Percentiles rank a stretch among this genome's conserved stretches.
phyloP scores from a whole-genome alignment of 2,888 invertebrate species.

The Drosophila histrio region DNA sequence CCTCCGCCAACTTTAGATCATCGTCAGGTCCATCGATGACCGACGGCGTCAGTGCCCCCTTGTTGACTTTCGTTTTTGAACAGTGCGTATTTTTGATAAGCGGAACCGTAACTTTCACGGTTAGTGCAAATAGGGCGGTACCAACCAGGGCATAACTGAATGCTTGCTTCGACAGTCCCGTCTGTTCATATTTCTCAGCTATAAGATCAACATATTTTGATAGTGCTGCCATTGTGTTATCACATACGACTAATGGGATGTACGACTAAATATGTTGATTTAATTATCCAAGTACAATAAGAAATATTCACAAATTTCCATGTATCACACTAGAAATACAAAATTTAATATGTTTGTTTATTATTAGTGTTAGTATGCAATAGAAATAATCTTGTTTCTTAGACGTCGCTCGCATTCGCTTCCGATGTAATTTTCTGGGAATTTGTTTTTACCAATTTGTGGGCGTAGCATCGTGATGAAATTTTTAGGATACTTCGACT shows the following conservation, averaged over 20 bases:
- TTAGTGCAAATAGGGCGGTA: slow-evolving; percentile 86
- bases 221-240: slow-evolving; percentile 81
- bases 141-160: slow-evolving; percentile 87
- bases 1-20: slow-evolving; percentile 82
- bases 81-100: slow-evolving; percentile 38
- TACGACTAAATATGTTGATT: not conserved
- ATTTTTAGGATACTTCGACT: too few relatives aligned
- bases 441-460: too few relatives aligned
- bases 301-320: not conserved
- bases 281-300: not conserved
- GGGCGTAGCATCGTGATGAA: too few relatives aligned
- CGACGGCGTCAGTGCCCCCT: slow-evolving; percentile 45
- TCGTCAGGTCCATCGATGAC: slow-evolving; percentile 53
- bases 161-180: slow-evolving; percentile 86
- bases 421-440: too few relatives aligned
- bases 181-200: slow-evolving; percentile 85
- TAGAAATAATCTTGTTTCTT: too few relatives aligned
- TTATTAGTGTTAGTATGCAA: too few relatives aligned
- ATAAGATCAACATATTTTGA: slow-evolving; percentile 88
- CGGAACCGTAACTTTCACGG: slow-evolving; percentile 87
- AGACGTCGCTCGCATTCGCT: too few relatives aligned
- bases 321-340: too few relatives aligned
- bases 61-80: slow-evolving; percentile 14
- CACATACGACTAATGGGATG: not conserved
- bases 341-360: too few relatives aligned